A percentile compares a stretch with the other conserved stretches of the same genome.
Evolutionary conservation across 2,113 vertebrate genomes (phyloP).

Genomic region (Pongo pygmaeus): DNA sequence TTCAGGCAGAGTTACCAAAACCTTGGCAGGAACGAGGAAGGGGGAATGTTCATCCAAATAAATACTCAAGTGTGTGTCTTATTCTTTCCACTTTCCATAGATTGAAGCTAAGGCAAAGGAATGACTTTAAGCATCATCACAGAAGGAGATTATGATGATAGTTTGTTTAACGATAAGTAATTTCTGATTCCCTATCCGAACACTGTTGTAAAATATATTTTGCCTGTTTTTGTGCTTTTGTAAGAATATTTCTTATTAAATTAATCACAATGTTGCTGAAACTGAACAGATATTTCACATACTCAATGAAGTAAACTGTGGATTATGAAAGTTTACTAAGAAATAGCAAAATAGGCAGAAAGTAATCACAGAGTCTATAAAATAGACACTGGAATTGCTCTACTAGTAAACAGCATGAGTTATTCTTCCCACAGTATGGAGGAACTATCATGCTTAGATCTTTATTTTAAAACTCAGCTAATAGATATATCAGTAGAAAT

Average conservation of each 20-base stretch:
- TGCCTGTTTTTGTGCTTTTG: not conserved
- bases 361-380: not conserved
- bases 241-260: not conserved
- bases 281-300: not conserved
- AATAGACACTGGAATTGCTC: not conserved
- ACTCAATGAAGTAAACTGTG: not conserved
- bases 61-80: not conserved
- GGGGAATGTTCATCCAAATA: not conserved
- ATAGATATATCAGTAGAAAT: not conserved
- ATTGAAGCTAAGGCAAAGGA: not conserved
- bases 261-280: not conserved
- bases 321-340: not conserved
- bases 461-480: not conserved
- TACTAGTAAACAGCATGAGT: not conserved
- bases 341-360: not conserved
- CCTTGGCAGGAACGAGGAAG: not conserved
- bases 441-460: not conserved
- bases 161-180: not conserved
- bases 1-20: not conserved
- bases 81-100: not conserved
- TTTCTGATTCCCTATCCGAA: not conserved
- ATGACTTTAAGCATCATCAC: not conserved
- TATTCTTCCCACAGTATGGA: not conserved
- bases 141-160: not conserved
- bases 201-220: not conserved